Conservation (phyloP, 2,888 invertebrate species). For the Dicycla oo region DNA sequence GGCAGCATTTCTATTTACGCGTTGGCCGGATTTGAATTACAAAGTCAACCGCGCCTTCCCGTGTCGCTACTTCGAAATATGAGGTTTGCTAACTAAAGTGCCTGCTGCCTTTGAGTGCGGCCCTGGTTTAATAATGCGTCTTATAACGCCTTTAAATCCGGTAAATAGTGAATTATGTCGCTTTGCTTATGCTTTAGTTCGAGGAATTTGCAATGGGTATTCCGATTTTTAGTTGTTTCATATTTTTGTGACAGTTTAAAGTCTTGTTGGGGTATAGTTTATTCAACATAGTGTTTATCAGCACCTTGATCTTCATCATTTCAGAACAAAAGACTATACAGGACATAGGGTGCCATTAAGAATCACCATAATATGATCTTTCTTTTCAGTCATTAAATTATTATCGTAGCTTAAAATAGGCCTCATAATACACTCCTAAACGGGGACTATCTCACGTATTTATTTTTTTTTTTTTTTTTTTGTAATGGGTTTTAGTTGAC, state of each 20-base stretch:
- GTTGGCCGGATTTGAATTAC: slow-evolving; percentile 85
- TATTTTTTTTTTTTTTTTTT: too few species aligned
- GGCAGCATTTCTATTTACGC: slow-evolving; percentile 57
- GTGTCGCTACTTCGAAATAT: slow-evolving; percentile 74
- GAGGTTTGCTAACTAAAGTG: slow-evolving; percentile 66
- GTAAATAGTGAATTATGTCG: slow-evolving; percentile 53
- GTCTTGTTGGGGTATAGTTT: background rate
- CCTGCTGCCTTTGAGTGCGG: slow-evolving; percentile 62
- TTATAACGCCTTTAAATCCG: slow-evolving; percentile 56
- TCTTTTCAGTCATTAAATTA: background rate
- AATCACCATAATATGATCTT: background rate
- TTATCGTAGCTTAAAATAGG: background rate
- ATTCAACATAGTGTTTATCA: background rate
- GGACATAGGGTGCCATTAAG: background rate
- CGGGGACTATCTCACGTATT: too few species aligned
- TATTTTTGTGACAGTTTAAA: slow-evolving; percentile 8
- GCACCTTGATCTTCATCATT: background rate
- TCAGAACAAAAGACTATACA: background rate
- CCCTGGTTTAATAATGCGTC: slow-evolving; percentile 68
- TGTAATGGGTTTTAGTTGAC: too few species aligned
- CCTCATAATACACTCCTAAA: background rate
- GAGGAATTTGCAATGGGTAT: slow-evolving; percentile 15
- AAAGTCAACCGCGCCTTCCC: slow-evolving; percentile 81
- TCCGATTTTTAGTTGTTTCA: slow-evolving; percentile 26
- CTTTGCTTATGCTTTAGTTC: slow-evolving; percentile 35